Evolutionary conservation across 1,140 invertebrate genomes (phyloP), one percentile per base, ranked within the genome.

Genomic region (Adoxophyes honmai): DNA sequence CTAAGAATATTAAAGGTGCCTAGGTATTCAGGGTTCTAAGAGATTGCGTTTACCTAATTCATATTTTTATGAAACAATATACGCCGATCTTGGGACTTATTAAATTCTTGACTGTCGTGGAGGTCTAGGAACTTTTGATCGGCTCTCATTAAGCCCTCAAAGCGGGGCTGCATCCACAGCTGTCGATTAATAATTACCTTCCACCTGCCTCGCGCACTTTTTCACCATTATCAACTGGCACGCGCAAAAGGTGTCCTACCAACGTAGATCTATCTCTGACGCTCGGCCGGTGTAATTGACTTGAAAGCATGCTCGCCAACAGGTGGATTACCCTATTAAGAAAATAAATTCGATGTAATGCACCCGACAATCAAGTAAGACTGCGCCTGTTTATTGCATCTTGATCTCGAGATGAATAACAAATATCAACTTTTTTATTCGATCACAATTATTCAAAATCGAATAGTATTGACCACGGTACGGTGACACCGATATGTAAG

Each of bases 241-340:
- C 74, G 74, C 65, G 79, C 68, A 70, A 68, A 74, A 81, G 72
- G 68, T 71, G 73, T 70, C 39, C 54, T 53, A 28, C 21, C 21
- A 6, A 44, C 55, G 38, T 64, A 68, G 59, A 74, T 80, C 69
- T 74, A 78, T 79, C 78, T 78, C 73, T 76, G 71, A 60, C 36
- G 57, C 53, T 52, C 57, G 38, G 52, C 66, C 64, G 65, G 65
- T 55, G 54, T 83, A 86, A 83, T 79, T 75, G 80, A 75, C 52
- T 62, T 62, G 69, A 55, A 60, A 57, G 51, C 59, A 59, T 70
- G 59, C 62, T 57, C 52, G 18, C 34, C 55, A 53, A 69, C 82
- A 86, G 82, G 76, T 83, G 80, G 68, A 74, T 70, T 68, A 55
- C 55, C 60, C 59, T 72, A 74, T 74, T 70, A 77, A 72, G 59